Base-by-base conservation (phyloP, 2,888 invertebrate genomes). In the Acrocyrtus sp. region DNA sequence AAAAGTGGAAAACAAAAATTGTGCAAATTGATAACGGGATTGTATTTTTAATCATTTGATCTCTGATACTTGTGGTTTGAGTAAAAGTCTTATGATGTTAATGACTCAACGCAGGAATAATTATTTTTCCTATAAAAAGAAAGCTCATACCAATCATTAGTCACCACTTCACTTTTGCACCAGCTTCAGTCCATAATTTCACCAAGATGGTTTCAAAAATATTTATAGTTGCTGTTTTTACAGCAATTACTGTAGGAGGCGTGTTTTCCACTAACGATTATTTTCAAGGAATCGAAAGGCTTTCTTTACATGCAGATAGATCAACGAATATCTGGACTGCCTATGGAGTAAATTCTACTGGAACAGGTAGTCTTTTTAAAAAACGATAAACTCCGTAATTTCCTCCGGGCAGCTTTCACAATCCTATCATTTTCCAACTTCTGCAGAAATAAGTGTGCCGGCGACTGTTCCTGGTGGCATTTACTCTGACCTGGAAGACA, bases 391-490 rank as follows among this genome's bases (percentile, higher is more conserved):
- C 5, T 45, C 5, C n/a, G 24, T 39, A 41, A n/a, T 24, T 29
- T 1, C 17, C 12, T 26, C 17, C 17, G 12, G 27, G 2, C 8
- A 12, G n/a, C 17, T 21, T 24, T 61, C n/a, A n/a, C n/a, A n/a
- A n/a, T n/a, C n/a, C 17, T 43, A 17, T 6, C 8, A 34, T 45
- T 58, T 45, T 22, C 21, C 24, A 12, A 47, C 53, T 26, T 26
- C 69, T 80, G 1, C 80, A 88, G 88, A 85, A 70, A 84, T 87
- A 51, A 77, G 80, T 5, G 85, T 87, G 1, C 80, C 83, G 0
- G 91, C 88, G 1, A 84, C 83, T 1, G 92, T 94, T 3, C 95
- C 95, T 5, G 93, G 94, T 10, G 92, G 92, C 19, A 88, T 94
- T 77, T 94, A 92, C 83, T 88, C 90, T 0, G 94, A 93, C 83